phyloP scores from a whole-genome alignment of 2,797 vertebrate species.

The Lophotriccus pileatus region DNA sequence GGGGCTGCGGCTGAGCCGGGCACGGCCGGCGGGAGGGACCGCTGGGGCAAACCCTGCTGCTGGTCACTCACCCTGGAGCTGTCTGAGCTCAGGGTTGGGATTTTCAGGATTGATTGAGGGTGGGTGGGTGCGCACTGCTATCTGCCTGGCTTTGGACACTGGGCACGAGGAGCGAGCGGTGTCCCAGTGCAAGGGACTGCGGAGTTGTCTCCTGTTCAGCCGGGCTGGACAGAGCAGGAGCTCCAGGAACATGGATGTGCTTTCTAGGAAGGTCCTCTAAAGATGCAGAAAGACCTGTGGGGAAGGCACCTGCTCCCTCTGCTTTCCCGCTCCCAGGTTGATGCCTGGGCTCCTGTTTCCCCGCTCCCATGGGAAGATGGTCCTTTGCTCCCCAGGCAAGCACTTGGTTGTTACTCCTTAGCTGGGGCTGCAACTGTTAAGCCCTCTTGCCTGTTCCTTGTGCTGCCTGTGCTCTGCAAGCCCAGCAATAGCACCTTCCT shows the following conservation, averaged over 20 bases:
- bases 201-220: neutral
- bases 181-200: neutral
- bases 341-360: neutral
- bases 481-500: neutral
- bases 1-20: fast-evolving
- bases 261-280: neutral
- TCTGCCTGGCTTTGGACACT: neutral
- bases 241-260: neutral
- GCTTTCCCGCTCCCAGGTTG: fast-evolving
- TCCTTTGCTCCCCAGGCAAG: neutral
- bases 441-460: neutral
- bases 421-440: neutral
- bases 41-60: neutral
- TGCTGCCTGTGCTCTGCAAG: neutral
- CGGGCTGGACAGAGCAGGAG: neutral
- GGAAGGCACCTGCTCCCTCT: neutral
- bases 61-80: fast-evolving
- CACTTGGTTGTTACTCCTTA: neutral
- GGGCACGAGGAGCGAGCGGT: neutral
- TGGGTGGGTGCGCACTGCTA: neutral
- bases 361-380: fast-evolving
- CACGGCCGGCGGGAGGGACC: fast-evolving
- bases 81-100: neutral
- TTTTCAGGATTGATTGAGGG: neutral
- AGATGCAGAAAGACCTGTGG: neutral